Evolutionary conservation across 2,888 invertebrate species (phyloP).

Genomic region (Nomada fucata): DNA sequence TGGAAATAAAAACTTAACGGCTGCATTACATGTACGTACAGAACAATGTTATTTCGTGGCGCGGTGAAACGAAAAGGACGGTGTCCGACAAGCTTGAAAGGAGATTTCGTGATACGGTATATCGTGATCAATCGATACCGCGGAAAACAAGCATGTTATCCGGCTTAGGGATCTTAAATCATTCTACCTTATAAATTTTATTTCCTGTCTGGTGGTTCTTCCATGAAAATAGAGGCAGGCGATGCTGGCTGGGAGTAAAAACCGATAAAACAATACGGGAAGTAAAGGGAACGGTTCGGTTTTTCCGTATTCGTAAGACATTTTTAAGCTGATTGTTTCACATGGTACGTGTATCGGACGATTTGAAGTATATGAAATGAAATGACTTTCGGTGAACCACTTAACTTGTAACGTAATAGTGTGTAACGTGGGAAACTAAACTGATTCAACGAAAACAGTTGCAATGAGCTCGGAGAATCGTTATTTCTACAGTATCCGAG

Average conservation of each 20-base stretch:
- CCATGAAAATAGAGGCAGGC: not conserved
- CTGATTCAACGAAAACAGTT: not conserved
- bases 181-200: constrained; percentile 33
- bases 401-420: not conserved
- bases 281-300: no score
- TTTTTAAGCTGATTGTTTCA: no score
- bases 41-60: constrained; percentile 15
- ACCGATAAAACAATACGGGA: not conserved
- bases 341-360: no score
- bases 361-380: not conserved
- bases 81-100: not conserved
- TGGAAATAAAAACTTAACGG: constrained; percentile 47
- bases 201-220: constrained; percentile 11
- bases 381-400: not conserved
- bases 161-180: constrained; percentile 23
- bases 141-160: constrained; percentile 23
- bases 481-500: not conserved
- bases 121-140: constrained; percentile 20
- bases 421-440: not conserved
- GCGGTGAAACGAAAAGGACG: not conserved
- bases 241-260: not conserved
- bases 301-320: no score
- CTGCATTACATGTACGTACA: not conserved
- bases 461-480: not conserved
- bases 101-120: not conserved